phyloP scores from a whole-genome alignment of 2,113 vertebrate species.

The Neotragus moschatus region DNA sequence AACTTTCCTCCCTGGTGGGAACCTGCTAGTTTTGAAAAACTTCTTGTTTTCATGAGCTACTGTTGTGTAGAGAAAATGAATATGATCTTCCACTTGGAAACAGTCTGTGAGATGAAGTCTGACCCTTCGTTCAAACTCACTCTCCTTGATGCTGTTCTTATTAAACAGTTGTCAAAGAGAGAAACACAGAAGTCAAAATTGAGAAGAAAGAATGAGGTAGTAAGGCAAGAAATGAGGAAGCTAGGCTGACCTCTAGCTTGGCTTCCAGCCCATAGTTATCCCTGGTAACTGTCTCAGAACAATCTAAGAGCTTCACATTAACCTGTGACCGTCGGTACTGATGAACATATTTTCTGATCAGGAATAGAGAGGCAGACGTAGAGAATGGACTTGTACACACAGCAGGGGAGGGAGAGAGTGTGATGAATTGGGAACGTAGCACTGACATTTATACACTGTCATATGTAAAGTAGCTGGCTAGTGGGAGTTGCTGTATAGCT shows the following conservation, averaged over 20 bases:
- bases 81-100: constrained; percentile 28
- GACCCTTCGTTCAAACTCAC: background rate
- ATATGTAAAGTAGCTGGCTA: background rate
- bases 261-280: background rate
- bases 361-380: background rate
- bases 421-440: background rate
- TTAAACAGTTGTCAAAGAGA: background rate
- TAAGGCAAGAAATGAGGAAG: background rate
- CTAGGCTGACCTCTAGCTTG: background rate
- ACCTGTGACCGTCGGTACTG: background rate
- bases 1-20: constrained; percentile 55
- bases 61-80: constrained; percentile 48
- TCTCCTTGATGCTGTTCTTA: background rate
- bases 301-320: background rate
- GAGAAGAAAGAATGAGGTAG: background rate
- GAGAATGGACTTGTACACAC: background rate
- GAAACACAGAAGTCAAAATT: background rate
- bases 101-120: background rate
- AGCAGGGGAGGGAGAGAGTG: background rate
- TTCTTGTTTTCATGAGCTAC: constrained; percentile 62
- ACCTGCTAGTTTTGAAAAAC: constrained; percentile 52
- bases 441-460: background rate
- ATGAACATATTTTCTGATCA: background rate
- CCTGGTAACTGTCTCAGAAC: background rate
- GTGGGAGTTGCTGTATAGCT: background rate